Conservation (phyloP, 2,113 vertebrate genomes). For the Misgurnus anguillicaudatus region DNA sequence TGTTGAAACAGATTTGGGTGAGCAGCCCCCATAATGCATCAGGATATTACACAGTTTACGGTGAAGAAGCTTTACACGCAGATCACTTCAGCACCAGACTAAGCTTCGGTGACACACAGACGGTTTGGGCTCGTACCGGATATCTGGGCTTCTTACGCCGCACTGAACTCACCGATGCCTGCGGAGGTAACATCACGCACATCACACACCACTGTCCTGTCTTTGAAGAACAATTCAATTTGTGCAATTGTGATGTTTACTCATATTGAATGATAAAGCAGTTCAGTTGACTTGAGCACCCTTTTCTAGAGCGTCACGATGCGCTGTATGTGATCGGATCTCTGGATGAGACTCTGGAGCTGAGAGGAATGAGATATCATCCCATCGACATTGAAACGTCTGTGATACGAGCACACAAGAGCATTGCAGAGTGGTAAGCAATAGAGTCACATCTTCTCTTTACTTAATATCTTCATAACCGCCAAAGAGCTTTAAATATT, state of each 20-base stretch:
- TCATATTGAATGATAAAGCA: neutral
- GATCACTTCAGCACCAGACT: constrained; percentile 93
- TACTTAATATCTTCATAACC: neutral
- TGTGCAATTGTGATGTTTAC: no score
- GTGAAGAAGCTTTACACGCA: constrained; percentile 89
- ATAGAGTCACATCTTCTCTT: neutral
- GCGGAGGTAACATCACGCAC: constrained; percentile 74
- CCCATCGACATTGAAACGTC: constrained; percentile 97
- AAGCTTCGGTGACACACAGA: constrained; percentile 94
- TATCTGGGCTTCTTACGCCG: constrained; percentile 95
- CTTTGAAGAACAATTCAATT: no score
- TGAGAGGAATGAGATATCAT: constrained; percentile 95
- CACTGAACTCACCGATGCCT: constrained; percentile 93
- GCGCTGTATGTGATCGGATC: constrained; percentile 94
- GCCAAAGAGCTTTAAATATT: no score
- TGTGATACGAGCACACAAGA: constrained; percentile 92
- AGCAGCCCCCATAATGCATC: constrained; percentile 94
- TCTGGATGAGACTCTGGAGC: constrained; percentile 92
- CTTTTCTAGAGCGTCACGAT: constrained; percentile 86
- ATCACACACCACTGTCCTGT: neutral
- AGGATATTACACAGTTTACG: constrained; percentile 93
- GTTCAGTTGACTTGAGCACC: neutral
- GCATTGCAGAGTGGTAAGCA: constrained; percentile 94
- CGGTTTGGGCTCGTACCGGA: constrained; percentile 90
- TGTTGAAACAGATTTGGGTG: constrained; percentile 85